Conservation (phyloP, 2,113 vertebrate species). For the Climacteris rufus region DNA sequence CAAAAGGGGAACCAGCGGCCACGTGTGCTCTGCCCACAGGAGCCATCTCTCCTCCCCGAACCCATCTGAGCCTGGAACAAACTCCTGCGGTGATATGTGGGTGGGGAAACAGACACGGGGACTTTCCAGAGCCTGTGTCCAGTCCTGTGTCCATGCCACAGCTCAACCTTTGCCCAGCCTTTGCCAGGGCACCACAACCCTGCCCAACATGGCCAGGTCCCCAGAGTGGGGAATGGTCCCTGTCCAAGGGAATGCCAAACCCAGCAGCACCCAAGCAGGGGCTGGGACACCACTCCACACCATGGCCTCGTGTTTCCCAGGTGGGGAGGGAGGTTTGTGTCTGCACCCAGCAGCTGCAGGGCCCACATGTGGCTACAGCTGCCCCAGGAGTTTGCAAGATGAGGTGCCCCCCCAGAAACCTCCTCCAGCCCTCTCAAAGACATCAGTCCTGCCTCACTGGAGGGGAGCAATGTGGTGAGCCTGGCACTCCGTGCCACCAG, state of each 20-base stretch:
- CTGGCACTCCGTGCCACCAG: background rate
- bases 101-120: background rate
- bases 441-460: background rate
- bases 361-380: background rate
- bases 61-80: background rate
- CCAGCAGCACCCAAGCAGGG: background rate
- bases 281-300: background rate
- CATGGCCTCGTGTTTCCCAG: accelerated
- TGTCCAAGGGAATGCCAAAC: background rate
- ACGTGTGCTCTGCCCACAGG: background rate
- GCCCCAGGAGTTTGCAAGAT: background rate
- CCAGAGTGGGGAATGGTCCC: accelerated
- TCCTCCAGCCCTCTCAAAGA: background rate
- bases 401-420: background rate
- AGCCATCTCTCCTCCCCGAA: background rate
- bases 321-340: background rate
- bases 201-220: accelerated
- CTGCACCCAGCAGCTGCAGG: accelerated
- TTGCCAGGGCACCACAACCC: background rate
- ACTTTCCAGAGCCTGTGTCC: background rate
- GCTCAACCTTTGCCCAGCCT: background rate
- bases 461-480: background rate
- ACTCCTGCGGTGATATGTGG: background rate
- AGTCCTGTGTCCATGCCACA: background rate
- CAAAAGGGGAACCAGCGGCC: slow-evolving; percentile 5